Evolutionary conservation across 1,140 invertebrate genomes (phyloP), one percentile per base, ranked within the genome.

Genomic region (Drosophila bocki): DNA sequence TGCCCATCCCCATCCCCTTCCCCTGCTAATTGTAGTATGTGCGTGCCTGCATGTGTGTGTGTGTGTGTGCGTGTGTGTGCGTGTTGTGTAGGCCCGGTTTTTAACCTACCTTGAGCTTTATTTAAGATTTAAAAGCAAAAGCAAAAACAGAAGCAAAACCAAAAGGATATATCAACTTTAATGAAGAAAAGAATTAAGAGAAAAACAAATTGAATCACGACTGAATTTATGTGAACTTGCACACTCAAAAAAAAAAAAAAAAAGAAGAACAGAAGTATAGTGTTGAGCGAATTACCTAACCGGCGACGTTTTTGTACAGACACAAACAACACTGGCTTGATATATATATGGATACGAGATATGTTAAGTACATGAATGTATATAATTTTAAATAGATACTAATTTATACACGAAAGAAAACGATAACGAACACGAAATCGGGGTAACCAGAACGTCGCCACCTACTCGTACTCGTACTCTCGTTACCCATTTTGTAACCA

Each of bases 161-260:
- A 58, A 67, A 48, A 48, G 47, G 65, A 63, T 70, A 45, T 63
- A 45, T 63, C 56, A 74, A 58, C 75, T 61, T 64, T 59, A 74
- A 61, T 22, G 33, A 54, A 13, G 17, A 37, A 8, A 37, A 22
- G 33, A n/a, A 37, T 15, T 22, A 22, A n/a, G 19, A 15, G 7
- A 13, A 7, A 63, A 80, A 76, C 59, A 50, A 64, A 84, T 78
- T 88, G 71, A 84, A 88, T 88, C 81, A 88, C 84, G 84, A 88
- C 84, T 88, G 84, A 88, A 88, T 88, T 88, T 90, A 81, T 88
- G 85, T 88, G 72, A 87, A 86, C 54, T 80, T 78, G 83, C 83
- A 87, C 84, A 87, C 80, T 83, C 75, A 77, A 88, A 80, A 45
- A 61, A 67, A 41, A 54, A 48, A 44, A 32, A 77, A 57, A 68